These are phyloP conservation scores for Melanaphis sacchari DNA, from an alignment of 1,140 invertebrate genomes.

Conservation along the genomic window DNA sequence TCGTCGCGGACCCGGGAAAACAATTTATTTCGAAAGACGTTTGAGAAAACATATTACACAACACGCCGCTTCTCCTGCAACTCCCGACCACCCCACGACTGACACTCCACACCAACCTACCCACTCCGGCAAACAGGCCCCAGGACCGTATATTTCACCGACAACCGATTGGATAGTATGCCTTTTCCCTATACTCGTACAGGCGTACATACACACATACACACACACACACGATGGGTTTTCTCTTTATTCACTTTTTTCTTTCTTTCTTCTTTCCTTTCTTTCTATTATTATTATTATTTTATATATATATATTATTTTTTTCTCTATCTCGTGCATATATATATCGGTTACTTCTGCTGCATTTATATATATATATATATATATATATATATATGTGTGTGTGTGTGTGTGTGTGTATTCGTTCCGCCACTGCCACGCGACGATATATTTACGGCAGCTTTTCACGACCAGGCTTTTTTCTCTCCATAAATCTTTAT, in stretches of 20 bases:
- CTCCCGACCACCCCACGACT: neutral
- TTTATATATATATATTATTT: slow-evolving; percentile 22
- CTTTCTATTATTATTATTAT: slow-evolving; percentile 34
- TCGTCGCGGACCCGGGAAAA: neutral
- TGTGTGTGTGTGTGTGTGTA: neutral
- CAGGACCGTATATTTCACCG: slow-evolving; percentile 21
- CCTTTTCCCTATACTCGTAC: neutral
- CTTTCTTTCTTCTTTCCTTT: neutral
- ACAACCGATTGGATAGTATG: slow-evolving; percentile 33
- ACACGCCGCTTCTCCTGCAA: neutral
- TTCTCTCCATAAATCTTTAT: slow-evolving; percentile 41
- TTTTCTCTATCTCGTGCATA: neutral
- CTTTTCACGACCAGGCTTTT: slow-evolving; percentile 15
- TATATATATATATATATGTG: too few species aligned
- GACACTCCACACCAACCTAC: neutral
- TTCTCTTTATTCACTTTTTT: slow-evolving; percentile 29
- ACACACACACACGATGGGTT: neutral
- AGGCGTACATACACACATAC: neutral
- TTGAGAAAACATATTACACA: slow-evolving; percentile 47
- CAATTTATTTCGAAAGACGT: slow-evolving; percentile 51
- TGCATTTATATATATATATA: neutral
- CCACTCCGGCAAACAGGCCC: neutral
- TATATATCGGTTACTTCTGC: slow-evolving; percentile 1
- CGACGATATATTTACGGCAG: slow-evolving; percentile 18
- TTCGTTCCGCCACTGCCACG: neutral